phyloP scores from a whole-genome alignment of 2,113 vertebrate species.

The Platanista minor region DNA sequence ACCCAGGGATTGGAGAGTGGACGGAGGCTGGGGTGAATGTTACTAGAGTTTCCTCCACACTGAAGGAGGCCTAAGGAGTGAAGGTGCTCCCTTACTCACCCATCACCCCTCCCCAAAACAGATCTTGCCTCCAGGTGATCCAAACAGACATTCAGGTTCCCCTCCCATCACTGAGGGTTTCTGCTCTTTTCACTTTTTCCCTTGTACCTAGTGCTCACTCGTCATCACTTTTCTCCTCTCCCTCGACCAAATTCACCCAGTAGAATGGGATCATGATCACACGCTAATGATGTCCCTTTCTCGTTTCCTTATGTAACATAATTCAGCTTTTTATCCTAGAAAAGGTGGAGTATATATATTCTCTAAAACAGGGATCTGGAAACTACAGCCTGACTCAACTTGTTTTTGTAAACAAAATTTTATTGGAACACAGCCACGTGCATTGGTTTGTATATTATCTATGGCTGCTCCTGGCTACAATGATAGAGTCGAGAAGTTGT shows the following conservation, averaged over 20 bases:
- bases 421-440: neutral
- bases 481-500: neutral
- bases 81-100: neutral
- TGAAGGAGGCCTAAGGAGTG: neutral
- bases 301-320: neutral
- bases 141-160: neutral
- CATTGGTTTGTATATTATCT: neutral
- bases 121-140: neutral
- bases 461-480: neutral
- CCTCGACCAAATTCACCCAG: neutral
- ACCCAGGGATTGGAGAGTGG: neutral
- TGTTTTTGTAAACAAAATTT: conserved; percentile 38
- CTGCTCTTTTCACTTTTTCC: neutral
- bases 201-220: neutral
- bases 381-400: neutral
- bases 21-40: neutral
- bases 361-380: neutral
- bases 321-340: neutral
- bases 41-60: neutral
- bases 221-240: neutral
- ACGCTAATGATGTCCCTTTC: neutral
- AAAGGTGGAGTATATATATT: neutral
- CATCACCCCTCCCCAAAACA: neutral
- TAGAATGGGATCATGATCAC: neutral
- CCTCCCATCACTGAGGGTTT: neutral